Evolutionary conservation across 1,140 invertebrate species (phyloP).

Genomic region (Aporrectodea caliginosa): DNA sequence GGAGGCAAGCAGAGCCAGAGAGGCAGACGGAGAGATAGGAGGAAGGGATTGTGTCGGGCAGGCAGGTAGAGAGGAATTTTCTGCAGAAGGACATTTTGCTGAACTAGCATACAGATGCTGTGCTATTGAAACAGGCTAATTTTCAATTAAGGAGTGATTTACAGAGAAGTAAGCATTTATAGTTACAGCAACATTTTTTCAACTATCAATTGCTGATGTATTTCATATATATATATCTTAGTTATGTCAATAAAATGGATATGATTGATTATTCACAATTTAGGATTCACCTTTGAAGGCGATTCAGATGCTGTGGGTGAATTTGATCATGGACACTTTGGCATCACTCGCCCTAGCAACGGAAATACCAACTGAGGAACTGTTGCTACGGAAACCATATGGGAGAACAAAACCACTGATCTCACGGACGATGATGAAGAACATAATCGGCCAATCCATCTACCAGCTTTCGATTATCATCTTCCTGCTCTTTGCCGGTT

Average conservation of each 20-base stretch:
- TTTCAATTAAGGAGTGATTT: slow-evolving; percentile 60
- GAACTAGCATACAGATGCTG: too few relatives aligned
- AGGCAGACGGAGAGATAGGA: too few relatives aligned
- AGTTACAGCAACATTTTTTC: slow-evolving; percentile 12
- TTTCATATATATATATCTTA: too few relatives aligned
- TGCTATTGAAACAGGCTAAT: slow-evolving; percentile 66
- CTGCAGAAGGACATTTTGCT: too few relatives aligned
- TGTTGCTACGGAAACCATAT: slow-evolving; percentile 90
- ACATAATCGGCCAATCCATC: slow-evolving; percentile 91
- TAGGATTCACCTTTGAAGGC: slow-evolving; percentile 66
- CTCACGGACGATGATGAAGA: slow-evolving; percentile 97
- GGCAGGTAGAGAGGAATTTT: too few relatives aligned
- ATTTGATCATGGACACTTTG: slow-evolving; percentile 98
- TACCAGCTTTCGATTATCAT: slow-evolving; percentile 94
- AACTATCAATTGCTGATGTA: too few relatives aligned
- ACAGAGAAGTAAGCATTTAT: slow-evolving; percentile 30
- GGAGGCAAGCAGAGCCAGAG: too few relatives aligned
- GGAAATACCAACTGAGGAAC: slow-evolving; percentile 86
- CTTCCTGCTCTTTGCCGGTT: slow-evolving; percentile 52
- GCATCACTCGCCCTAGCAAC: slow-evolving; percentile 94
- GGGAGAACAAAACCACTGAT: slow-evolving; percentile 95
- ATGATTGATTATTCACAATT: too few relatives aligned
- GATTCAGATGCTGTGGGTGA: too few relatives aligned
- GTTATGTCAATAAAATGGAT: too few relatives aligned
- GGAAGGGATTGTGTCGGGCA: too few relatives aligned